Base-by-base conservation (phyloP, 92 coral and sea anemone species). In the Scolanthus callimorphus region DNA sequence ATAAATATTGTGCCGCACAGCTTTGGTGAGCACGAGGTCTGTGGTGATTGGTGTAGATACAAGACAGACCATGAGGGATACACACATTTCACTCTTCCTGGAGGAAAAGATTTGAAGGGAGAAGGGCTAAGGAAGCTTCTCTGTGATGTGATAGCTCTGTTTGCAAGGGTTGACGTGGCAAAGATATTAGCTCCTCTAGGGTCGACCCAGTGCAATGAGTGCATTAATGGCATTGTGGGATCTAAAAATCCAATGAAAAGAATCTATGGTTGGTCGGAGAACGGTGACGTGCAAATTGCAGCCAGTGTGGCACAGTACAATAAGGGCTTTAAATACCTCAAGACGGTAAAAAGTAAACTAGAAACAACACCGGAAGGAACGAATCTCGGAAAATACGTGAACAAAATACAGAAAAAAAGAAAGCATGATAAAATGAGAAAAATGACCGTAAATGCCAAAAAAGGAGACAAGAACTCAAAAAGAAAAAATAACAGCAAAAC, bases 1-100 rank as follows among this genome's bases (percentile, higher is more conserved):
- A 24, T 58, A 38, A 27, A 26, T 60, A 70, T 70, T 71, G 79
- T 61, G 0, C 68, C 69, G 15, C 78, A 53, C 69, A 76, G 75
- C 27, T 75, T 66, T 56, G 76, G 82, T 12, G 17, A 48, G 17
- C 82, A 67, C 53, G 19, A 26, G 19, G 44, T 51, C 1, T 75
- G 82, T 23, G 11, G 0, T 4, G 6, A 28, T 6, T 75, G 69
- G 67, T 75, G 81, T 30, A 57, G 63, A 10, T 77, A 43, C 44
- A 20, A 27, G 15, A 23, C 67, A 17, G 38, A 62, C 30, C 60
- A 65, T 6, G 21, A 0, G 2, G 61, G 23, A 20, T 69, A 77
- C 59, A 28, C 2, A 30, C 76, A 75, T 46, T 53, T 49, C 2
- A 59, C 50, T 24, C 60, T 67, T 0, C 85, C 79, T 2, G 29